Base-by-base conservation (phyloP, 2,888 invertebrate genomes). In the Chalcis sispes region DNA sequence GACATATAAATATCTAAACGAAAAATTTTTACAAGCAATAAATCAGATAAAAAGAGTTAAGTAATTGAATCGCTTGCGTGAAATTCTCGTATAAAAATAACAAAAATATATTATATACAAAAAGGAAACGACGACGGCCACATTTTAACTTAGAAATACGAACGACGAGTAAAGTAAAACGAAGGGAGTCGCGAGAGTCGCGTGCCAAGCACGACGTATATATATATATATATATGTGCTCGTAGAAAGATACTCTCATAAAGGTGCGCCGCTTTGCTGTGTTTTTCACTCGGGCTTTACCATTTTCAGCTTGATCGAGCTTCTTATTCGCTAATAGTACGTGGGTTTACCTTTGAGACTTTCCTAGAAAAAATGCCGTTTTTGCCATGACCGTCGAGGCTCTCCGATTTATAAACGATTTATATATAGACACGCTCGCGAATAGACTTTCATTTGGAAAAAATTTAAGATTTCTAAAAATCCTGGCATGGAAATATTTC, bases 291-390 rank as follows among this genome's bases (percentile, higher is more conserved):
- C 7, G 20, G 54, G 59, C 58, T 65, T 58, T 48, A 18, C 75
- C 75, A 72, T 76, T 72, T 72, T 42, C 32, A 71, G 71, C 36
- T 42, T 7, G 36, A 20, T 52, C 20, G 48, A 54, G 42, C 58
- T 67, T 62, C 64, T 72, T 77, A 64, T 69, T 77, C 58, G 18
- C 72, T 67, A 72, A 67, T 67, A 48, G 67, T 8, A 27, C 29
- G 42, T 62, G 67, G 23, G 2, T 13, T 15, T 18, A 18, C 27
- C 20, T 18, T n/a, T 36, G 52, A 52, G 46, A 77, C 69, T 77
- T 77, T 69, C 64, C 52, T 40, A n/a, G 72, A 72, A 72, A 77
- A 77, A 77, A 72, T 69, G 67, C 58, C 10, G 36, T 23, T 71
- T 75, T 75, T 8, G 18, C 36, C 29, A 8, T 40, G 36, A 70